Evolutionary conservation across 2,888 invertebrate genomes (phyloP).

Genomic region (Scaptomyza tumidula): DNA sequence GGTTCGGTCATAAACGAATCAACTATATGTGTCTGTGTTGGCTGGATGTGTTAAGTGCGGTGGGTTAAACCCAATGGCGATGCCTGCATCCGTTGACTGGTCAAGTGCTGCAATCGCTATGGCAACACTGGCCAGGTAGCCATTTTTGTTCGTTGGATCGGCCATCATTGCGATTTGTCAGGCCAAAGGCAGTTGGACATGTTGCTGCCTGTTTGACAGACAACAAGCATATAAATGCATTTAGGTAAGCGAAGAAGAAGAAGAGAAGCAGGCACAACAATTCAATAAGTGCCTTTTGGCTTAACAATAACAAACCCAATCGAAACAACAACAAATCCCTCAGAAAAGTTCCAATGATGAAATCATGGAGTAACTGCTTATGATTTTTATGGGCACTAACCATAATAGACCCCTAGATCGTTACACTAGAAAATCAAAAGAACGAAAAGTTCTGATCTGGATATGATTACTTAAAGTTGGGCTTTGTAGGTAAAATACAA

Average conservation of each 20-base stretch:
- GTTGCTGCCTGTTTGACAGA: conserved; percentile 41
- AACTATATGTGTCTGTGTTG: neutral
- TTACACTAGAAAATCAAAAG: too few species aligned
- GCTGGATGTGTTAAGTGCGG: conserved; percentile 17
- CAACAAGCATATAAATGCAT: neutral
- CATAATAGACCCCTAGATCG: too few species aligned
- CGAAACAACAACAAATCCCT: conserved; percentile 4
- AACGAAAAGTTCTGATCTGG: too few species aligned
- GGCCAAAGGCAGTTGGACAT: conserved; percentile 21
- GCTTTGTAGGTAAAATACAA: too few species aligned
- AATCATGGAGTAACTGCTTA: neutral
- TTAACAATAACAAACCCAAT: conserved; percentile 8
- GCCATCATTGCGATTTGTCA: neutral
- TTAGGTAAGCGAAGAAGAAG: conserved; percentile 25
- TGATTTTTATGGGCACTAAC: neutral
- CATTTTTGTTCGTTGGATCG: conserved; percentile 21
- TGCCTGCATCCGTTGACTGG: conserved; percentile 1
- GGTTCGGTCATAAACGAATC: conserved; percentile 29
- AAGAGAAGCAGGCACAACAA: conserved; percentile 15
- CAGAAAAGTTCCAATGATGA: neutral
- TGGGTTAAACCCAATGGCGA: conserved; percentile 17
- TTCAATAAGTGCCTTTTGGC: conserved; percentile 43
- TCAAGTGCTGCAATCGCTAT: conserved; percentile 25
- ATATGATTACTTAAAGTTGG: too few species aligned
- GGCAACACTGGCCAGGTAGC: conserved; percentile 32